These are phyloP conservation scores for Xyliphius kryptos DNA, from an alignment of 2,113 vertebrate species.

Conservation along the genomic window DNA sequence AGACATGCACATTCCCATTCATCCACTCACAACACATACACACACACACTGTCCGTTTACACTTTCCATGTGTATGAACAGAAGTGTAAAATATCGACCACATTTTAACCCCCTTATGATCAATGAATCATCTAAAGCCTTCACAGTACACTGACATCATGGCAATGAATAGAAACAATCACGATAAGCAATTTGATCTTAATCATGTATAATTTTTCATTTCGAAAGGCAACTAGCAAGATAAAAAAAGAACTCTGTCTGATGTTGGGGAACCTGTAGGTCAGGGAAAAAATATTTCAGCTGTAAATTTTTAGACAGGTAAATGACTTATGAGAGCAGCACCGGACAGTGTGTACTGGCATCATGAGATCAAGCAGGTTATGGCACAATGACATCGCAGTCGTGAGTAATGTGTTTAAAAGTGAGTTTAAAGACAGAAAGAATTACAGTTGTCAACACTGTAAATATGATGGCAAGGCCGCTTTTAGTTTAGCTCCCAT, in stretches of 20 bases:
- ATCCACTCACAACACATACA: slow-evolving; percentile 39
- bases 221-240: slow-evolving; percentile 58
- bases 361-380: slow-evolving; percentile 40
- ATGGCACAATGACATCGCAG: slow-evolving; percentile 58
- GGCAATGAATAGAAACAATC: slow-evolving; percentile 35
- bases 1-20: slow-evolving; percentile 49
- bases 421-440: background rate
- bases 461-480: slow-evolving; percentile 20
- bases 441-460: slow-evolving; percentile 16
- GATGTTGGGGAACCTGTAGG: too few species aligned
- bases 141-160: slow-evolving; percentile 19
- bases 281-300: too few species aligned
- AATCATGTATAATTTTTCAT: slow-evolving; percentile 37
- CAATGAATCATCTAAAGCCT: slow-evolving; percentile 28
- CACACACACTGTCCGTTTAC: slow-evolving; percentile 30
- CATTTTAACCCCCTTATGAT: slow-evolving; percentile 32
- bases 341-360: background rate
- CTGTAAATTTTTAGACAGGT: too few species aligned
- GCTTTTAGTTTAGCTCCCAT: background rate
- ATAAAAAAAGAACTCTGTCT: background rate
- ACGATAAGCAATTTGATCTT: slow-evolving; percentile 47
- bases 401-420: slow-evolving; percentile 25
- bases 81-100: slow-evolving; percentile 53
- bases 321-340: too few species aligned
- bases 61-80: slow-evolving; percentile 37